Base-by-base conservation (phyloP, 2,113 vertebrate genomes). In the Pachypanchax playfairii region DNA sequence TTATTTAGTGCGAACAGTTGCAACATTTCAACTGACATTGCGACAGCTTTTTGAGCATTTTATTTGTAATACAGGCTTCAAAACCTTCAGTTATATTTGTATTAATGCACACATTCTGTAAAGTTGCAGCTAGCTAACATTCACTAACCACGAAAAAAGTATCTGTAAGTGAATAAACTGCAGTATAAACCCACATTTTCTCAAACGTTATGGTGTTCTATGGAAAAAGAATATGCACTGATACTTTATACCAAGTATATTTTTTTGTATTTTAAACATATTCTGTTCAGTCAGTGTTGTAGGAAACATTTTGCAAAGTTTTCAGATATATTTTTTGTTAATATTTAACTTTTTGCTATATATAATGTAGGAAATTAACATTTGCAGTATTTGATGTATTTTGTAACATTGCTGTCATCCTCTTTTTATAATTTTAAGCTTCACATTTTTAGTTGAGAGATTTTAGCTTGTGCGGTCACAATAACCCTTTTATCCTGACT, bases 141-240 rank as follows among this genome's bases (percentile, higher is more conserved):
- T 63, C 55, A 20, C 56, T 73, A 57, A 73, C 29, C 65, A 83
- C 63, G 68, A 68, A 49, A 73, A 33, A 53, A 36, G 20, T 35
- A 20, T 64, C 41, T 13, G 25, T 59, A 35, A 53, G 29, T 35
- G 6, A 53, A 47, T 75, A 17, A 70, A 61, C 42, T 55, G 50
- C 35, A 73, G 52, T 70, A 8, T 64, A 36, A 57, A 59, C 5
- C 17, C 26, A 33, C 67, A 31, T 47, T 49, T 73, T 75, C 60
- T 67, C 59, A 75, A 66, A 65, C 63, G 21, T 62, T 79, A 24
- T 80, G 75, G 83, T 49, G 48, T 69, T 56, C 46, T 82, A 43
- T 66, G 85, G 50, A 48, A 80, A 80, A 53, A 77, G 65, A 87
- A 75, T 84, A 90, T 91, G 91, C 92, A 93, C 91, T 93, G 91